A percentile compares a stretch with the other conserved stretches of the same genome.
phyloP scores from a whole-genome alignment of 2,113 vertebrate species.

The Equus quagga region DNA sequence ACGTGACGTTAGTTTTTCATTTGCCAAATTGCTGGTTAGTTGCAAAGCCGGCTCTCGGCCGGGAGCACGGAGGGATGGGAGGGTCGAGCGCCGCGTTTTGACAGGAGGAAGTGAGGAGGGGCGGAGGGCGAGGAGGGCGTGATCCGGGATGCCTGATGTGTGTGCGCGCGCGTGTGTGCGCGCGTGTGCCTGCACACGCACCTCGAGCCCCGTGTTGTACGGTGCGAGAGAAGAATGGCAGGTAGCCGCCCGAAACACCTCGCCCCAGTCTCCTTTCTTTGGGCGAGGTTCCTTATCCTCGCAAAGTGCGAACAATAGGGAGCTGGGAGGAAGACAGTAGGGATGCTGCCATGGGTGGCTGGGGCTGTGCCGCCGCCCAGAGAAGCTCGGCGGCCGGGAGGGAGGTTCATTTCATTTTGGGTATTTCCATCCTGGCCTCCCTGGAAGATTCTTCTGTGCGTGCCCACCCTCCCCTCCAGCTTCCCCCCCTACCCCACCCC shows the following conservation, averaged over 20 bases:
- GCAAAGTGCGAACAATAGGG: conserved; percentile 83
- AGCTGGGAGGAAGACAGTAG: not conserved
- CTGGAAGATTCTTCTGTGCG: conserved; percentile 6
- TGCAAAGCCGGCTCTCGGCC: conserved; percentile 72
- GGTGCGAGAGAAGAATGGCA: conserved; percentile 49
- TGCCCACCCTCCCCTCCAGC: not conserved
- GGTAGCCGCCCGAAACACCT: conserved; percentile 58
- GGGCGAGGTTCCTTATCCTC: conserved; percentile 57
- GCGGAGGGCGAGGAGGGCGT: conserved; percentile 80
- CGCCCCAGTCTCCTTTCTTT: conserved; percentile 10
- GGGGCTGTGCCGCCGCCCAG: conserved; percentile 68
- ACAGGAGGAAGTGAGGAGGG: conserved; percentile 83
- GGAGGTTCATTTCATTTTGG: conserved; percentile 30
- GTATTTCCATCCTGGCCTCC: conserved; percentile 42
- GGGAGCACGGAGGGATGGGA: conserved; percentile 59
- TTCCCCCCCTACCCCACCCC: not conserved
- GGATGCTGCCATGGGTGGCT: conserved; percentile 65
- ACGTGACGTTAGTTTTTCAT: conserved; percentile 78
- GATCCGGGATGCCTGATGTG: conserved; percentile 55
- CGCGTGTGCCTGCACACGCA: conserved; percentile 69
- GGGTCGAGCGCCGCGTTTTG: conserved; percentile 81
- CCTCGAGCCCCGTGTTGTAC: not conserved
- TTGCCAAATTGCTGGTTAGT: conserved; percentile 64
- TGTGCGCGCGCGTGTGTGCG: conserved; percentile 52
- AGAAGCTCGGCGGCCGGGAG: not conserved